Evolutionary conservation across 2,113 vertebrate genomes (phyloP).

Genomic region (Gymnogyps californianus): DNA sequence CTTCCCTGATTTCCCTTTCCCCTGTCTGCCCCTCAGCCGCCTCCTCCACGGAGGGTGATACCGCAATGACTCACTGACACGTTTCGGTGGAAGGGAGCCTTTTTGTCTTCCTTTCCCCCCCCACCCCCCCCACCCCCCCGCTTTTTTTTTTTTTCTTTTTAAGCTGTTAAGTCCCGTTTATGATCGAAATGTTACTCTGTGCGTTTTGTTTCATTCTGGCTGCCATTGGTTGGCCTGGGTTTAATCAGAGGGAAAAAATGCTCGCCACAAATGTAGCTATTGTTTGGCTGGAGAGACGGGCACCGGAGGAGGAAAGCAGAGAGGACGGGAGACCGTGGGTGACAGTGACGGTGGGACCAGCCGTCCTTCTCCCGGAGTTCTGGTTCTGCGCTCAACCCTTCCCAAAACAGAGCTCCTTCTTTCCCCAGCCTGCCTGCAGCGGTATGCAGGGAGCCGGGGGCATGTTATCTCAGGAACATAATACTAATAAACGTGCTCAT

Average conservation of each 20-base stretch:
- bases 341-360: neutral
- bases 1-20: neutral
- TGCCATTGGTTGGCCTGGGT: neutral
- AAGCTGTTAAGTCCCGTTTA: neutral
- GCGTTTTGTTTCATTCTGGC: neutral
- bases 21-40: neutral
- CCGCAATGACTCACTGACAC: neutral
- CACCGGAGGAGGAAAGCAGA: neutral
- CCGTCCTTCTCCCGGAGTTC: neutral
- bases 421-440: neutral
- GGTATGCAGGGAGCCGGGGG: neutral
- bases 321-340: neutral
- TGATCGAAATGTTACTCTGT: neutral
- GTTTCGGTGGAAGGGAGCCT: neutral
- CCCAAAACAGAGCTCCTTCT: neutral
- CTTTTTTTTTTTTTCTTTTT: neutral
- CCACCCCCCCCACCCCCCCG: fast-evolving
- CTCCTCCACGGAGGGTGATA: neutral
- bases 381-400: neutral
- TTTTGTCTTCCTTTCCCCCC: neutral
- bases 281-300: neutral
- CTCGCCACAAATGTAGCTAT: neutral
- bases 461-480: neutral
- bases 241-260: neutral
- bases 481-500: constrained; percentile 56